These are phyloP conservation scores for Cephus sareptanus DNA, from an alignment of 2,888 invertebrate genomes.

Conservation along the genomic window DNA sequence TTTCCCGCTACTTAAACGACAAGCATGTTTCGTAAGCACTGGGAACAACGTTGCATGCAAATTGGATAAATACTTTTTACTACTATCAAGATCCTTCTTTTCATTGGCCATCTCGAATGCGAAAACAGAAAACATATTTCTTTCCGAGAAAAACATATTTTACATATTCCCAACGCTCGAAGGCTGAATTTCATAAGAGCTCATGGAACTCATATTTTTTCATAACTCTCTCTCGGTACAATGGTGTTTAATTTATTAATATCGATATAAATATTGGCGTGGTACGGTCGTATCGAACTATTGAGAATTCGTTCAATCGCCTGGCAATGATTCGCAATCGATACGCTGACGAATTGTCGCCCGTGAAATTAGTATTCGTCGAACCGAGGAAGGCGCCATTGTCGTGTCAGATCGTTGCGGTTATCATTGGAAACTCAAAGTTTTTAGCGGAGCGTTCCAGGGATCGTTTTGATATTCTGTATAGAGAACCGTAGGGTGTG, in stretches of 20 bases:
- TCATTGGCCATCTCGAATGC: background rate
- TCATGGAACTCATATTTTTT: background rate
- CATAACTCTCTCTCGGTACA: background rate
- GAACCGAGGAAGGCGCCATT: background rate
- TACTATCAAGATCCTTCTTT: background rate
- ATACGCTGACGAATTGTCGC: background rate
- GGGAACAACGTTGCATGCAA: background rate
- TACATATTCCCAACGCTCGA: background rate
- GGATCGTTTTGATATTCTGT: background rate
- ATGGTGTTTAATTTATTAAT: background rate
- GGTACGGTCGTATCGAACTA: background rate
- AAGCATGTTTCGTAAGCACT: slow-evolving; percentile 17
- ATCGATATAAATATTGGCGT: background rate
- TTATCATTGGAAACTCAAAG: background rate
- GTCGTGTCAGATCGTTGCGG: background rate
- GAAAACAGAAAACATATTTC: background rate
- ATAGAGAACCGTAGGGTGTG: slow-evolving; percentile 22
- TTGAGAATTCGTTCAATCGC: background rate
- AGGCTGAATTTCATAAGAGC: background rate
- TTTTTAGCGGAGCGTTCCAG: background rate
- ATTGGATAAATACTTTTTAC: background rate
- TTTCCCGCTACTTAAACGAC: slow-evolving; percentile 19
- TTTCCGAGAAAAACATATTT: background rate
- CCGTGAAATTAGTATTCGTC: background rate
- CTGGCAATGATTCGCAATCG: background rate